Base-by-base conservation (phyloP, 23 tunicate species). In the Trididemnum clinides region DNA sequence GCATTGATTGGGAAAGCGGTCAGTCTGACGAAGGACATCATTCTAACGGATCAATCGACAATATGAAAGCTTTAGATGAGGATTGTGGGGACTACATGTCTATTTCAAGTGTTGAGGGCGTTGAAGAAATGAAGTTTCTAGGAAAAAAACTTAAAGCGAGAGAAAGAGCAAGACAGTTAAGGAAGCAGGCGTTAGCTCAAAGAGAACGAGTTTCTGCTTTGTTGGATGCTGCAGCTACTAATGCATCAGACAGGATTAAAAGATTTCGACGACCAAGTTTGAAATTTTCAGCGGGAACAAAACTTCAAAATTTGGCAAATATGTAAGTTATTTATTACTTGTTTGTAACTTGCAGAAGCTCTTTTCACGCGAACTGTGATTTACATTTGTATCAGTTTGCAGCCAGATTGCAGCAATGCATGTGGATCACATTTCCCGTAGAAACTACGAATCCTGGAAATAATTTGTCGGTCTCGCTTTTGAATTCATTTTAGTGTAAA, bases 181-280 rank as follows among this genome's bases (percentile, higher is more conserved):
- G 51, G 66, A 81, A 81, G 34, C 73, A 81, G 19, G 85, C 85
- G 1, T 28, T 74, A 20, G 74, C 51, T 19, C 73, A 64, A 23
- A 62, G 26, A 29, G 85, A 81, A 63, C 28, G 51, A 19, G 74
- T 81, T 12, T 74, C 74, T 1, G 85, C 85, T 2, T 26, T 81
- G 19, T 50, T 81, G 20, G 85, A 64, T 35, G 85, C 74, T 2
- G 85, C 85, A 19, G 85, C 85, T 6, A 22, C 32, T 5, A 81
- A 81, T 33, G 85, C 85, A 19, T 36, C 73, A 5, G 74, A 34
- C 34, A n/a, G 57, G 74, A 26, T 81, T 33, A 62, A 64, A 63
- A 81, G 35, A 19, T 21, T 81, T 1, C 57, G 74, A 21, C n/a
- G 54, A 34, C 73, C 59, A 63, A 81, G 85, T 54, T 33, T 81